Evolutionary conservation across 2,888 invertebrate species (phyloP).

Genomic region (Deladenus siricidicola): DNA sequence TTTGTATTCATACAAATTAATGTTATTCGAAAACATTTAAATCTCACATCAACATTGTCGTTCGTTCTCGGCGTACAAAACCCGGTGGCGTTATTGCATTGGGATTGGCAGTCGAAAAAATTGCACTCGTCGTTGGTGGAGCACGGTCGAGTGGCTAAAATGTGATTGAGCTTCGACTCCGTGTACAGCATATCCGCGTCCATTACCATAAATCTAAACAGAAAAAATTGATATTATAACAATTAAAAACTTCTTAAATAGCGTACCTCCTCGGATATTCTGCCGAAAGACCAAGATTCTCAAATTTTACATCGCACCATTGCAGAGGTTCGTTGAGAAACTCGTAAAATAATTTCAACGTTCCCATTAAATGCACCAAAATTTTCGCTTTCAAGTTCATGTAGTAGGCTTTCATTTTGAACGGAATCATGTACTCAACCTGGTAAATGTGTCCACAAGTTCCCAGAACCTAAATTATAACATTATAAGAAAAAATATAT

Average conservation of each 20-base stretch:
- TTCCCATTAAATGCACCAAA: constrained; percentile 54
- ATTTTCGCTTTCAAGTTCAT: constrained; percentile 54
- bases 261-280: constrained; percentile 48
- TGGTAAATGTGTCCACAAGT: constrained; percentile 57
- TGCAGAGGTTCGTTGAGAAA: constrained; percentile 55
- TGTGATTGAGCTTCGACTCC: constrained; percentile 37
- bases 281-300: constrained; percentile 49
- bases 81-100: constrained; percentile 33
- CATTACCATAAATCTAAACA: constrained; percentile 47
- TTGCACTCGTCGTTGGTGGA: constrained; percentile 46
- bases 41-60: constrained; percentile 51
- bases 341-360: constrained; percentile 53
- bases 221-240: not conserved
- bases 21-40: too few relatives aligned
- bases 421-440: constrained; percentile 53
- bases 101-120: constrained; percentile 42
- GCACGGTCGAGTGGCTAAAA: constrained; percentile 40
- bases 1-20: too few relatives aligned
- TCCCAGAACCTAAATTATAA: constrained; percentile 43
- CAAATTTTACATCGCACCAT: constrained; percentile 57
- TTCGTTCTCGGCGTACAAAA: constrained; percentile 45
- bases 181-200: constrained; percentile 53
- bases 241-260: too few relatives aligned
- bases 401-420: constrained; percentile 52
- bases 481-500: not conserved